Percentiles rank a stretch among this genome's conserved stretches.
Evolutionary conservation across 2,797 vertebrate species (phyloP).

Genomic region (Nothura maculosa): DNA sequence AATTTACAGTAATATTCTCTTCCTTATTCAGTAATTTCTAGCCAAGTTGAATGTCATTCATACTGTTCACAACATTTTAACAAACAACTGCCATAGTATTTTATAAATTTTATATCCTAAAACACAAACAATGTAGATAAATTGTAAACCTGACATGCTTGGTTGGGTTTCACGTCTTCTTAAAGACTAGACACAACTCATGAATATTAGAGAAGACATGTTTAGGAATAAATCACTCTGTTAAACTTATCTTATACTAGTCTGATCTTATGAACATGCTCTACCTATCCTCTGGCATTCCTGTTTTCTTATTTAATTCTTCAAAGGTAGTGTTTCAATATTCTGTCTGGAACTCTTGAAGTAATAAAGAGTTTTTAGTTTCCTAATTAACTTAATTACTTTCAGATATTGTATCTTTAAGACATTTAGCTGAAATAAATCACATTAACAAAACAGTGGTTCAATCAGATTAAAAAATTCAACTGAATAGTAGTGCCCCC

Average conservation of each 20-base stretch:
- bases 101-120: background rate
- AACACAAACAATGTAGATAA: background rate
- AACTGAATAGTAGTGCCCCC: background rate
- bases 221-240: background rate
- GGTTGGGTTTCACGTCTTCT: background rate
- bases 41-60: background rate
- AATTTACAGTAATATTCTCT: background rate
- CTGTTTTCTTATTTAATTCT: background rate
- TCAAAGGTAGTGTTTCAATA: background rate
- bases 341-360: accelerated
- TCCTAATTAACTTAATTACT: background rate
- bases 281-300: background rate
- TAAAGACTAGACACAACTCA: background rate
- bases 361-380: background rate
- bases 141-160: background rate
- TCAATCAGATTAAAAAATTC: background rate
- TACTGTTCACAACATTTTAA: background rate
- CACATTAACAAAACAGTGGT: background rate
- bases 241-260: background rate
- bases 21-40: background rate
- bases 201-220: background rate
- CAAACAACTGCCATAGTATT: background rate
- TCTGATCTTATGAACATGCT: background rate
- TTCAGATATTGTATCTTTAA: background rate
- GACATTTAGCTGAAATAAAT: background rate